A percentile compares a stretch with the other conserved stretches of the same genome.
Conservation (phyloP, 2,797 vertebrate genomes). For the Hippocampus kuda region DNA sequence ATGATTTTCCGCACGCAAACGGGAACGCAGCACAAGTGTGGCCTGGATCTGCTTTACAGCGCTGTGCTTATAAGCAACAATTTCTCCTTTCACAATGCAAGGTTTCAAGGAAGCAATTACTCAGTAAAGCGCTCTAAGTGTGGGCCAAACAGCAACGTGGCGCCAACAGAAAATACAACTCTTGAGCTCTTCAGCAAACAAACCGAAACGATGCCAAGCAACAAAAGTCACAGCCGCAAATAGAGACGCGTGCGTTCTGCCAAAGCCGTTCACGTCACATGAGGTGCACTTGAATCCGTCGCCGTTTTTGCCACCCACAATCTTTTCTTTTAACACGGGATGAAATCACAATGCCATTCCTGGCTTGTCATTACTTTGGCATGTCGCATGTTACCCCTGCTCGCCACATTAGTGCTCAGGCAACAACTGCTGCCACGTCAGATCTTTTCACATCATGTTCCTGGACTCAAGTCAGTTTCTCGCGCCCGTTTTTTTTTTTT, state of each 20-base stretch:
- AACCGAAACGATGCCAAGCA: conserved; percentile 13
- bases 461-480: conserved; percentile 14
- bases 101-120: conserved; percentile 44
- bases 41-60: conserved; percentile 25
- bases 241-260: conserved; percentile 14
- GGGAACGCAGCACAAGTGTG: conserved; percentile 16
- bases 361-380: conserved; percentile 42
- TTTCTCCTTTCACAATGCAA: conserved; percentile 37
- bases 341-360: conserved; percentile 34
- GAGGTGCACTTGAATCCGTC: conserved; percentile 21
- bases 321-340: background rate
- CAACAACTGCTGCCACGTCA: conserved; percentile 39
- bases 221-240: conserved; percentile 11
- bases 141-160: conserved; percentile 14
- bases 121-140: conserved; percentile 30
- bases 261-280: conserved; percentile 30
- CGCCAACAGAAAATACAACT: conserved; percentile 29
- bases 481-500: background rate
- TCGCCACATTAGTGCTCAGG: conserved; percentile 24
- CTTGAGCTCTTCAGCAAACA: conserved; percentile 20
- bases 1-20: conserved; percentile 44
- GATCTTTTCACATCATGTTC: conserved; percentile 45
- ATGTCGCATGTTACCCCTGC: conserved; percentile 26
- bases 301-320: background rate
- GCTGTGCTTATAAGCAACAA: conserved; percentile 26